Conservation (phyloP, 2,113 vertebrate genomes). For the Notothenia rossii region DNA sequence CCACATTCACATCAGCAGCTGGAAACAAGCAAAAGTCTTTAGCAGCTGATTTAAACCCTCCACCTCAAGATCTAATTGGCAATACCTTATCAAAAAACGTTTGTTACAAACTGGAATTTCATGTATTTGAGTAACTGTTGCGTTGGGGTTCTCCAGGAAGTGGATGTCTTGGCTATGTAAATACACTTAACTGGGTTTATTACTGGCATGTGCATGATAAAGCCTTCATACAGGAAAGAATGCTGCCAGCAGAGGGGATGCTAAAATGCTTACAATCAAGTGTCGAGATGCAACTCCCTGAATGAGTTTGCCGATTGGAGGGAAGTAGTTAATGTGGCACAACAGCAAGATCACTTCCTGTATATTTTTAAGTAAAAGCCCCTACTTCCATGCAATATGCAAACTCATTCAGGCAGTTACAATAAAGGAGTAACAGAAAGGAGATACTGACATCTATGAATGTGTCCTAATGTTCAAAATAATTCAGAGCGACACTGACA, state of each 20-base stretch:
- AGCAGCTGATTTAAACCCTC: not conserved
- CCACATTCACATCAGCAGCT: constrained; percentile 52
- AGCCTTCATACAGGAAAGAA: not conserved
- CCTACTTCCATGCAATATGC: no score
- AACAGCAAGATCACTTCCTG: no score
- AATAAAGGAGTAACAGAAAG: no score
- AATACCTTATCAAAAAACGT: not conserved
- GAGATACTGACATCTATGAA: not conserved
- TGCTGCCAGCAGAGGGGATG: not conserved
- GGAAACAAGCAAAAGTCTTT: constrained; percentile 8
- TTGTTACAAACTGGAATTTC: no score
- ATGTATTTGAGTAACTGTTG: not conserved
- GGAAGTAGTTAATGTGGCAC: no score
- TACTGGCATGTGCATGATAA: not conserved
- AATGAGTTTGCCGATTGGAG: no score
- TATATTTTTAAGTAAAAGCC: no score
- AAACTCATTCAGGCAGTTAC: no score
- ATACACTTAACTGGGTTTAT: not conserved
- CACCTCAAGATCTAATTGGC: not conserved
- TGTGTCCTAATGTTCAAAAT: not conserved
- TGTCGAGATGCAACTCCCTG: no score
- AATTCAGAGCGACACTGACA: not conserved
- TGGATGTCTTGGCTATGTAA: not conserved
- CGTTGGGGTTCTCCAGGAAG: not conserved
- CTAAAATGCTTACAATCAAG: no score